Base-by-base conservation (phyloP, 2,113 vertebrate genomes). In the Cyrtonyx montezumae region DNA sequence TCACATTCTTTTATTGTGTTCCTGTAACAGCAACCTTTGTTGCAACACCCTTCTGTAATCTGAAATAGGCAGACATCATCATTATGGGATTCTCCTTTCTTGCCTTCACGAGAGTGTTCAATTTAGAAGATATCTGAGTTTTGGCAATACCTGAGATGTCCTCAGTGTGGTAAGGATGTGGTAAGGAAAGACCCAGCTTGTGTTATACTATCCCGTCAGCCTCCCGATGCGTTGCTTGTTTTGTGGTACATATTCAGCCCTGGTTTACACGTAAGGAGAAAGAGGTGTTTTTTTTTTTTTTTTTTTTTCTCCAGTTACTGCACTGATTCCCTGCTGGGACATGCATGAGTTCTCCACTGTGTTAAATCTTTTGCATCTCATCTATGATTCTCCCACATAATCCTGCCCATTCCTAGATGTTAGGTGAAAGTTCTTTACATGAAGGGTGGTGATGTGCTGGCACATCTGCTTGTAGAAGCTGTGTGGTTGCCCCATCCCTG, bases 311-410 rank as follows among this genome's bases (percentile, higher is more conserved):
- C 26, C 56, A 71, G 4, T 23, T 59, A 13, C 18, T 42, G 23
- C 34, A 30, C 37, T 43, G 15, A 34, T 53, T 69, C 78, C 23
- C 30, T 58, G 20, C 8, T 49, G 40, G 32, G 19, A 76, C 22
- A 16, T 28, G 19, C 1, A 1, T 26, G 48, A 40, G 10, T 3
- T 59, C 23, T 84, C 28, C 19, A 20, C 21, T 3, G 1, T 51
- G 22, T 49, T 80, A 36, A 62, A 20, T 32, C 42, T 45, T 2
- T 17, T 74, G n/a, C 2, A 1, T 80, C 66, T 73, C 2, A 1
- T 34, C 13, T 69, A 69, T n/a, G 23, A 3, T 25, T 86, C n/a
- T 16, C 28, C 53, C 28, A 55, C 9, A 15, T 51, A 28, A 26
- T 51, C 25, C 49, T 51, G 25, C 49, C 49, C 25, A 15, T 26